Percentiles rank a stretch among this genome's conserved stretches.
Evolutionary conservation across 2,888 invertebrate genomes (phyloP).

Genomic region (Malthinus flaveolus): DNA sequence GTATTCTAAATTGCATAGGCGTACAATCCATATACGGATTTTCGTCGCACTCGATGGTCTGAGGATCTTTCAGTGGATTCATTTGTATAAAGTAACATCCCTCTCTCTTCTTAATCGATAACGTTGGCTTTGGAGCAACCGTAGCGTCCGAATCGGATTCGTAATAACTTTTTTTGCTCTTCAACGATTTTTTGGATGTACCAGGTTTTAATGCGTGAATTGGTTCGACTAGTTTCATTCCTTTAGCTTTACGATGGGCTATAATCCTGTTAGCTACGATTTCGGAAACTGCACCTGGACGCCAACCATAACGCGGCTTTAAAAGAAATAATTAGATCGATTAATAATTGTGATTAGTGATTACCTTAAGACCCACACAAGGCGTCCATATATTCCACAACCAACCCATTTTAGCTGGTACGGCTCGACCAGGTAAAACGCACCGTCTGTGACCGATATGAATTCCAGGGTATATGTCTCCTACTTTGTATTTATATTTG

Average conservation of each 20-base stretch:
- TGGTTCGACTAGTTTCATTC: constrained; percentile 36
- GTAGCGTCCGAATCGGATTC: constrained; percentile 55
- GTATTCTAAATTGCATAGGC: constrained; percentile 69
- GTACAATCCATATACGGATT: constrained; percentile 71
- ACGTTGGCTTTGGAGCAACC: constrained; percentile 63
- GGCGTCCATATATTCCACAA: constrained; percentile 59
- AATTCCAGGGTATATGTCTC: constrained; percentile 59
- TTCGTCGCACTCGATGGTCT: constrained; percentile 61
- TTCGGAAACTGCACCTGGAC: constrained; percentile 61
- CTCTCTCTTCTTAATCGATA: constrained; percentile 67
- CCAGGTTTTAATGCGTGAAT: constrained; percentile 5
- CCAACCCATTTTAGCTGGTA: constrained; percentile 71
- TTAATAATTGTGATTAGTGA: not conserved
- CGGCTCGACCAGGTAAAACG: constrained; percentile 56
- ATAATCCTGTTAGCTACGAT: constrained; percentile 50
- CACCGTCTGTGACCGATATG: constrained; percentile 63
- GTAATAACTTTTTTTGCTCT: constrained; percentile 45
- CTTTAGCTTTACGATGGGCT: constrained; percentile 44
- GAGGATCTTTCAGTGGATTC: constrained; percentile 67
- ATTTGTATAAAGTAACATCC: constrained; percentile 68
- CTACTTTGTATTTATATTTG: constrained; percentile 54
- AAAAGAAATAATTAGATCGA: constrained; percentile 9
- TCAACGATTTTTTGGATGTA: constrained; percentile 54
- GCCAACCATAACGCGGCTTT: constrained; percentile 59
- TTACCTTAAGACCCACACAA: constrained; percentile 42